Percentiles rank a stretch among this genome's conserved stretches.
Conservation (phyloP, 2,113 vertebrate species). For the Vireo altiloquus region DNA sequence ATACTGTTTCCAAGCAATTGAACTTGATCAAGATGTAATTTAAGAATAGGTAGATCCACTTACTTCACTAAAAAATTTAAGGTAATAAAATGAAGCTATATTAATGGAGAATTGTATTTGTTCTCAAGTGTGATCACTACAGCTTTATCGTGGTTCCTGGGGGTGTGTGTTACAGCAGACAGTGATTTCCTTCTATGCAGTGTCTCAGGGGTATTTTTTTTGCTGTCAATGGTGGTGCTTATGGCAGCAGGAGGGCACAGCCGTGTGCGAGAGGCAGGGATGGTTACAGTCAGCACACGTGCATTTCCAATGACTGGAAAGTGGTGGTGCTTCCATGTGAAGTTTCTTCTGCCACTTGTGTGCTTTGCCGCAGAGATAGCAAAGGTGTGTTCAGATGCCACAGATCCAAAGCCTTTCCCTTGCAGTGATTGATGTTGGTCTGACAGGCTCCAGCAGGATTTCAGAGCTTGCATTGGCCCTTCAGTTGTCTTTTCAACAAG, state of each 20-base stretch:
- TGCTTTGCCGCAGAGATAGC: neutral
- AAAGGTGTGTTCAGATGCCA: neutral
- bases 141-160: neutral
- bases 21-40: neutral
- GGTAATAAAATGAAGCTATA: neutral
- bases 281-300: rapidly evolving
- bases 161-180: neutral
- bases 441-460: neutral
- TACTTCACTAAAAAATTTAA: neutral
- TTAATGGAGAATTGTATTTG: neutral
- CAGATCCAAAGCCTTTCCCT: neutral
- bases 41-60: neutral
- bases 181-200: neutral
- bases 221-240: neutral
- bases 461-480: neutral
- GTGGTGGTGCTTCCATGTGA: neutral
- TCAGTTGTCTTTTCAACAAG: neutral
- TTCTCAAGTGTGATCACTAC: neutral
- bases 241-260: neutral
- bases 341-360: neutral
- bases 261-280: rapidly evolving
- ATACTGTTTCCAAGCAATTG: neutral
- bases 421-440: neutral
- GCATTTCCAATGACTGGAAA: neutral
- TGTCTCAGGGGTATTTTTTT: rapidly evolving